A percentile compares a stretch with the other conserved stretches of the same genome.
Evolutionary conservation across 2,888 invertebrate genomes (phyloP).

Genomic region (Volucella inflata): DNA sequence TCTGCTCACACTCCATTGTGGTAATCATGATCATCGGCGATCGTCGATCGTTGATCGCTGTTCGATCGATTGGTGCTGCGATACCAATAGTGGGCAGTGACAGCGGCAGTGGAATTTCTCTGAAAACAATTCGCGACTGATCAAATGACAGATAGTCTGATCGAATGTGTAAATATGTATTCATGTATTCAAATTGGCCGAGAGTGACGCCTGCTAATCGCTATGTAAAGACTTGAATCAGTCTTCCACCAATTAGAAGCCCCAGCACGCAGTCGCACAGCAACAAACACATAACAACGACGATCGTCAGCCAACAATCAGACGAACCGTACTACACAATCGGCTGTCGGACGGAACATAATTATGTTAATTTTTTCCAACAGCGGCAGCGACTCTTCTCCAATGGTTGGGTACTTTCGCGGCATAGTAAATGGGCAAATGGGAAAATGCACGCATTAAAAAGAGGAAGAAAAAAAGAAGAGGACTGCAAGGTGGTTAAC

Average conservation of each 20-base stretch:
- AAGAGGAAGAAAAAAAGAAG: not conserved
- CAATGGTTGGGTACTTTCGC: slow-evolving; percentile 11
- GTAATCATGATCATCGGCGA: too few relatives aligned
- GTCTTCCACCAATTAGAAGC: slow-evolving; percentile 70
- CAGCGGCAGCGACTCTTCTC: slow-evolving; percentile 6
- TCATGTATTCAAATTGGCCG: slow-evolving; percentile 37
- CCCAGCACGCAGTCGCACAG: slow-evolving; percentile 28
- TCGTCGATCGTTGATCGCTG: too few relatives aligned
- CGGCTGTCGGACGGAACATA: slow-evolving; percentile 64
- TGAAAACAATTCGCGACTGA: slow-evolving; percentile 32
- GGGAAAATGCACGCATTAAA: slow-evolving; percentile 57
- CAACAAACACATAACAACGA: slow-evolving; percentile 36
- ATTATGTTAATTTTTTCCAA: slow-evolving; percentile 70
- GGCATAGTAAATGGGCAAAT: not conserved
- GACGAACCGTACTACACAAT: slow-evolving; percentile 49
- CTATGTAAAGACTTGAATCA: slow-evolving; percentile 36
- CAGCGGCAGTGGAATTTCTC: slow-evolving; percentile 29
- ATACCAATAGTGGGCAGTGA: not conserved
- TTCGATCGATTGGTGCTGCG: slow-evolving; percentile 8
- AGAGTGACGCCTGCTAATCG: slow-evolving; percentile 51
- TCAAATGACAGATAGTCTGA: slow-evolving; percentile 41
- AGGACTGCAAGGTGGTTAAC: slow-evolving; percentile 61
- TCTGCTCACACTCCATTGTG: not conserved
- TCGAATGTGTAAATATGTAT: slow-evolving; percentile 37
- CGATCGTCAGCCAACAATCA: slow-evolving; percentile 10